A percentile compares a stretch with the other conserved stretches of the same genome.
phyloP scores from a whole-genome alignment of 1,140 invertebrate species.

The Ooceraea biroi region DNA sequence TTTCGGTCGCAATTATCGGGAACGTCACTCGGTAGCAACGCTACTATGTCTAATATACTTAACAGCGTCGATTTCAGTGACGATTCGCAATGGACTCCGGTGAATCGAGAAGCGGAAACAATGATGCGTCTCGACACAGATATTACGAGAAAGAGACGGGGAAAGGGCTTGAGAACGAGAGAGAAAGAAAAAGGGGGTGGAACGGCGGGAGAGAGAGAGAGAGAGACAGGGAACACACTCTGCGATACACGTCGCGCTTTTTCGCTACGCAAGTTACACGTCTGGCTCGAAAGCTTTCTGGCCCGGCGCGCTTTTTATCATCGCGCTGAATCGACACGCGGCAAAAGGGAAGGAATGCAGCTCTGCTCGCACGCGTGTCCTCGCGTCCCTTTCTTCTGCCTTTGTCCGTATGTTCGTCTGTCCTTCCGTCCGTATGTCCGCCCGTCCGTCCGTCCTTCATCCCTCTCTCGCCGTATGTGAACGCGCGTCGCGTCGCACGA shows the following conservation, averaged over 20 bases:
- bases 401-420: slow-evolving; percentile 26
- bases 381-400: slow-evolving; percentile 39
- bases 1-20: background rate
- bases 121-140: slow-evolving; percentile 63
- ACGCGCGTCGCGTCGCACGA: slow-evolving; percentile 80
- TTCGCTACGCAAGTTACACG: slow-evolving; percentile 74
- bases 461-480: too few relatives aligned
- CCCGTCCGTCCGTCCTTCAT: too few relatives aligned
- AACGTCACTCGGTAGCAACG: background rate
- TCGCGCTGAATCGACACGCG: slow-evolving; percentile 81
- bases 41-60: slow-evolving; percentile 57
- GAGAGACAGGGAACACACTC: slow-evolving; percentile 24
- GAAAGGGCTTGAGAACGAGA: slow-evolving; percentile 63
- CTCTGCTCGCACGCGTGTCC: slow-evolving; percentile 8
- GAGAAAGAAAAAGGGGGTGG: slow-evolving; percentile 72
- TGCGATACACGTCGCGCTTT: slow-evolving; percentile 70
- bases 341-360: slow-evolving; percentile 66
- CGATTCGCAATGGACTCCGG: slow-evolving; percentile 53
- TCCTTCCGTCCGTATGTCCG: slow-evolving; percentile 48
- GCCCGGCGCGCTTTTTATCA: slow-evolving; percentile 85
- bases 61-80: slow-evolving; percentile 63
- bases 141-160: slow-evolving; percentile 62
- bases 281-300: slow-evolving; percentile 82
- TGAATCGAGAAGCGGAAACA: slow-evolving; percentile 68
- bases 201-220: slow-evolving; percentile 77